A percentile compares a stretch with the other conserved stretches of the same genome.
Conservation (phyloP, 2,113 vertebrate genomes). For the Hypanus sabinus region DNA sequence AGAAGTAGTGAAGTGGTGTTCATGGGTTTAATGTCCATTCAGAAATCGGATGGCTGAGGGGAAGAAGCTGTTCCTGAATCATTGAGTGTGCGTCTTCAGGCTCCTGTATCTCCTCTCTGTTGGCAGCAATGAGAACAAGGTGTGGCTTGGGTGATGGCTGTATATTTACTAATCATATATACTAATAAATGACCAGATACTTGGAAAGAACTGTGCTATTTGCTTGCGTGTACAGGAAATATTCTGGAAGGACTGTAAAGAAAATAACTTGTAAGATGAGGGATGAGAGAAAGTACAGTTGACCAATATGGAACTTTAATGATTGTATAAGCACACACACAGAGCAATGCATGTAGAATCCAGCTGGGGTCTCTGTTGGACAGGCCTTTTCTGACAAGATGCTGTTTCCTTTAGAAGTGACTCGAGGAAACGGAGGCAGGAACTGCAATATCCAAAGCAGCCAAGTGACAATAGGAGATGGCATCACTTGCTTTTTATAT, state of each 20-base stretch:
- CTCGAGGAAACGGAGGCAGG: background rate
- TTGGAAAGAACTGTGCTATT: background rate
- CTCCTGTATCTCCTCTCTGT: too few relatives aligned
- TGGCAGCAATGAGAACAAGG: too few relatives aligned
- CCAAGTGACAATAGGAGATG: background rate
- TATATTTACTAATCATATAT: too few relatives aligned
- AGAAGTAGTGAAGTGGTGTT: too few relatives aligned
- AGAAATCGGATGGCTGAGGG: too few relatives aligned
- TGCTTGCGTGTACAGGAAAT: background rate
- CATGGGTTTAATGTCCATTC: too few relatives aligned
- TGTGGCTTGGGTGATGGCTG: too few relatives aligned
- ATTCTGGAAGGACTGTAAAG: background rate
- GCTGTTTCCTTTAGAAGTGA: background rate
- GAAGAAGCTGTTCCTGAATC: too few relatives aligned
- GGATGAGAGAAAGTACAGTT: background rate
- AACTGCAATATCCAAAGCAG: background rate
- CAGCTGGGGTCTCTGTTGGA: slow-evolving; percentile 25
- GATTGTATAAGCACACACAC: too few relatives aligned
- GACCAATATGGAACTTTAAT: background rate
- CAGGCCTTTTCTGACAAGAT: background rate
- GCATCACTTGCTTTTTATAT: slow-evolving; percentile 16
- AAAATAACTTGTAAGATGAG: background rate
- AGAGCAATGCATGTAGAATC: slow-evolving; percentile 10
- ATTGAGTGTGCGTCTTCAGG: too few relatives aligned
- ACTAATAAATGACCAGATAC: background rate